phyloP scores from a whole-genome alignment of 2,113 vertebrate genomes.

The Tachysurus vachellii region DNA sequence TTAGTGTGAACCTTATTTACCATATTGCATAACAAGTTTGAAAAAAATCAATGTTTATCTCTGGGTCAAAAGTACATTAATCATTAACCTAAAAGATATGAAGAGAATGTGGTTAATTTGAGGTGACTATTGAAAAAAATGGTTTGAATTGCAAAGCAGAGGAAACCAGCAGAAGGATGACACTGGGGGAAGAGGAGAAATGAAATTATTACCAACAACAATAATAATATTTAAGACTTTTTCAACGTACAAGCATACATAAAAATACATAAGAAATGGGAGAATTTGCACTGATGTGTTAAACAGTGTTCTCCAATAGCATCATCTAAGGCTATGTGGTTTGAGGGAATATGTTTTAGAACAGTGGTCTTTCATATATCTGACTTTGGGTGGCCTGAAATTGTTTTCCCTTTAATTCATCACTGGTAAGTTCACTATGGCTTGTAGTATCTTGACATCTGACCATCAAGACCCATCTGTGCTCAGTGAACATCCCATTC shows the following conservation, averaged over 20 bases:
- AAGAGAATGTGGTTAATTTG: slow-evolving; percentile 9
- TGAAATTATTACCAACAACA: neutral
- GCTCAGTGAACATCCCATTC: neutral
- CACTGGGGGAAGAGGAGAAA: neutral
- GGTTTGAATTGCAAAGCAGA: slow-evolving; percentile 23
- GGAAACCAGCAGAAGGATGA: slow-evolving; percentile 40
- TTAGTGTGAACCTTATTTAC: neutral
- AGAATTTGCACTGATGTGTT: neutral
- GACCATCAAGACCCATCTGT: neutral
- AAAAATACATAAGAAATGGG: neutral
- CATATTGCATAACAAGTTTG: slow-evolving; percentile 9
- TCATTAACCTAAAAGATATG: neutral
- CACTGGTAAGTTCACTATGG: neutral
- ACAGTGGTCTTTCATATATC: neutral
- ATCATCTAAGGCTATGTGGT: neutral
- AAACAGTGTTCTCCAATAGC: neutral
- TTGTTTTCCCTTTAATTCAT: neutral
- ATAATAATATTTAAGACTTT: neutral
- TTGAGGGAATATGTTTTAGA: neutral
- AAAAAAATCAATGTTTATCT: neutral
- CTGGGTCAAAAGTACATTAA: neutral
- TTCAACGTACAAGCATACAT: neutral
- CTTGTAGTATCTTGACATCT: neutral
- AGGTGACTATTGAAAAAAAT: slow-evolving; percentile 32
- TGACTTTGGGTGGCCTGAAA: neutral